Conservation (phyloP, 2,888 invertebrate genomes). For the Theretra japonica region DNA sequence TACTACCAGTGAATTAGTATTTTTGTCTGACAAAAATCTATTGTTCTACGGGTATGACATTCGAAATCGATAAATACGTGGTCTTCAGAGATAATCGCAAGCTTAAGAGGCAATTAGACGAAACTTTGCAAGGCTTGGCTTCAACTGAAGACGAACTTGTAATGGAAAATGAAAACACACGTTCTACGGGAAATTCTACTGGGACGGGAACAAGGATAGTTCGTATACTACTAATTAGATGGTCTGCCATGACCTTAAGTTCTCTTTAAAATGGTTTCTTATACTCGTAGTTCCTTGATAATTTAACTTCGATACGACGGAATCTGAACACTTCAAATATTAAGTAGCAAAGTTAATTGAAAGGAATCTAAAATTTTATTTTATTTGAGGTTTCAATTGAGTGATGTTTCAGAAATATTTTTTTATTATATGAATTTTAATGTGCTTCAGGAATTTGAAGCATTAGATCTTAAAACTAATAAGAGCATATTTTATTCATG, state of each 20-base stretch:
- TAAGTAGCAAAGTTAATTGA: no score
- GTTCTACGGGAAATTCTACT: background rate
- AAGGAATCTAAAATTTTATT: no score
- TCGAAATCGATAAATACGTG: background rate
- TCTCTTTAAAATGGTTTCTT: background rate
- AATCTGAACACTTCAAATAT: no score
- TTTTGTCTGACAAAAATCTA: no score
- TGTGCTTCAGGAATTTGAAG: no score
- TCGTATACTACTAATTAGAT: background rate
- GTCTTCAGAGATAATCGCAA: background rate
- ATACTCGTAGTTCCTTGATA: background rate
- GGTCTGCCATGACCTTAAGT: background rate
- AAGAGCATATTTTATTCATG: no score
- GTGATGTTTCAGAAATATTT: no score
- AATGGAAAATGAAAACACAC: background rate
- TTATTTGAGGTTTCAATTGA: no score
- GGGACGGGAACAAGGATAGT: background rate
- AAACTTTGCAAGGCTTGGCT: constrained; percentile 4
- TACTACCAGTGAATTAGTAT: no score
- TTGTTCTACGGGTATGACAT: no score
- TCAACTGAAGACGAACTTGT: background rate
- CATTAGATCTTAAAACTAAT: no score
- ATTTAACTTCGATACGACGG: background rate
- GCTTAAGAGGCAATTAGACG: constrained; percentile 2
- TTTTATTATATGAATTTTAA: no score